Conservation (phyloP, 1,140 invertebrate genomes). For the Diachasmimorpha longicaudata region DNA sequence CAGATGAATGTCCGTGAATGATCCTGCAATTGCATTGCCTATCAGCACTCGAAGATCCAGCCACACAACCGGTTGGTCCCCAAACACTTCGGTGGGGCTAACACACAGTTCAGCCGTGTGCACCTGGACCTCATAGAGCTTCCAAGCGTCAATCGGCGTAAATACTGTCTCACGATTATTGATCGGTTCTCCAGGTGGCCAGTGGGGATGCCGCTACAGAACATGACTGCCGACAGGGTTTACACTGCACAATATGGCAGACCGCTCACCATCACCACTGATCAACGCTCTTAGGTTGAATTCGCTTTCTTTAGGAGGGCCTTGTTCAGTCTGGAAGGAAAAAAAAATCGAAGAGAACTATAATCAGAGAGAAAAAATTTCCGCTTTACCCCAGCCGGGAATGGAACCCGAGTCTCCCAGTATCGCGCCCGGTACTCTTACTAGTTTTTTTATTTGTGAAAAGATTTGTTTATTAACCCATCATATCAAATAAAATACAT, state of each 20-base stretch:
- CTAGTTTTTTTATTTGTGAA: no score
- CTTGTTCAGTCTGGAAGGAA: neutral
- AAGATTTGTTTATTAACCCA: no score
- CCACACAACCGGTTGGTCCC: slow-evolving; percentile 26
- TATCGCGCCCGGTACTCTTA: no score
- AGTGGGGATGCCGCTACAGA: slow-evolving; percentile 46
- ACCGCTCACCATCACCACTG: slow-evolving; percentile 27
- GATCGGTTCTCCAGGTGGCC: slow-evolving; percentile 51
- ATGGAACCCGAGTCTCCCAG: no score
- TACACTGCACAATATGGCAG: slow-evolving; percentile 39
- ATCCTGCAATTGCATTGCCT: slow-evolving; percentile 33
- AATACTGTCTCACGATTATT: slow-evolving; percentile 35
- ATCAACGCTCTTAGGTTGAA: slow-evolving; percentile 22
- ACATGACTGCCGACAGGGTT: neutral
- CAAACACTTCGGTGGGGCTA: slow-evolving; percentile 16
- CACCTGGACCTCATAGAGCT: slow-evolving; percentile 48
- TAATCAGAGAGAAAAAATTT: no score
- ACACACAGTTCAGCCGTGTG: slow-evolving; percentile 36
- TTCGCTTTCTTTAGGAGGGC: neutral
- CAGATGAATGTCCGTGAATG: slow-evolving; percentile 27
- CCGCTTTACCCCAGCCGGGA: no score
- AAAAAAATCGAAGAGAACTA: no score
- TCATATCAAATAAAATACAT: no score
- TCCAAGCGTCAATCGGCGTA: slow-evolving; percentile 21
- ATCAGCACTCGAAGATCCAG: slow-evolving; percentile 35